Conservation (phyloP, 2,888 invertebrate genomes). For the Herminia tarsipennalis region DNA sequence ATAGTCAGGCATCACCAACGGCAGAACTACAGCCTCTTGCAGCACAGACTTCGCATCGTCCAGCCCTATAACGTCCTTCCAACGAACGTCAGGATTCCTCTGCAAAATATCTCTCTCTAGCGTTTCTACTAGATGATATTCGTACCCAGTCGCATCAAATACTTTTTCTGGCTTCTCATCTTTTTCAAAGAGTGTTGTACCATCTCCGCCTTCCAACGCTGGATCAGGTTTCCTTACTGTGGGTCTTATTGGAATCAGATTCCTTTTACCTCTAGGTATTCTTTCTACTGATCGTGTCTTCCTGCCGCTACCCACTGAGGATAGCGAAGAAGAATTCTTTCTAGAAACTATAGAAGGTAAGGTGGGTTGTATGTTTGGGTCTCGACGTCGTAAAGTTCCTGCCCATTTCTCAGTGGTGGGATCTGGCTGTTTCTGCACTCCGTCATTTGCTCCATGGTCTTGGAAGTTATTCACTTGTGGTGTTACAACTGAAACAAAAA, state of each 20-base stretch:
- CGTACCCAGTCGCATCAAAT: conserved; percentile 90
- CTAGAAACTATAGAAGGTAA: conserved; percentile 86
- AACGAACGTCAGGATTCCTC: conserved; percentile 92
- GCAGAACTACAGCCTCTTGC: conserved; percentile 95
- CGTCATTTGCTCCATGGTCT: conserved; percentile 62
- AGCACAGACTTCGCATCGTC: conserved; percentile 91
- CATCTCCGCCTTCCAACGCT: conserved; percentile 67
- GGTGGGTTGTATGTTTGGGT: conserved; percentile 88
- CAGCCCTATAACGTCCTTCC: conserved; percentile 91
- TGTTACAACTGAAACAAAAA: conserved; percentile 67
- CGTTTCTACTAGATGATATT: conserved; percentile 91
- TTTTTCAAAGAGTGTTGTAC: conserved; percentile 63
- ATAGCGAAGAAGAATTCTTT: conserved; percentile 76
- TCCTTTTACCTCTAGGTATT: conserved; percentile 58
- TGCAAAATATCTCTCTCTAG: conserved; percentile 94
- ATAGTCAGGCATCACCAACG: conserved; percentile 94
- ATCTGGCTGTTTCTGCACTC: conserved; percentile 65
- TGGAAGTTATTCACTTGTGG: conserved; percentile 64
- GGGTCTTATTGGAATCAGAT: conserved; percentile 71
- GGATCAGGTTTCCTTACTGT: conserved; percentile 63
- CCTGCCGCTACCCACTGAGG: conserved; percentile 67
- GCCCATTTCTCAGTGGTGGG: conserved; percentile 88
- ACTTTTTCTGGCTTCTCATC: conserved; percentile 80
- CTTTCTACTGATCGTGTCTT: conserved; percentile 80
- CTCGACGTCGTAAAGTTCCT: conserved; percentile 87